Evolutionary conservation across 2,888 invertebrate species (phyloP).

Genomic region (Amphipoea oculea): DNA sequence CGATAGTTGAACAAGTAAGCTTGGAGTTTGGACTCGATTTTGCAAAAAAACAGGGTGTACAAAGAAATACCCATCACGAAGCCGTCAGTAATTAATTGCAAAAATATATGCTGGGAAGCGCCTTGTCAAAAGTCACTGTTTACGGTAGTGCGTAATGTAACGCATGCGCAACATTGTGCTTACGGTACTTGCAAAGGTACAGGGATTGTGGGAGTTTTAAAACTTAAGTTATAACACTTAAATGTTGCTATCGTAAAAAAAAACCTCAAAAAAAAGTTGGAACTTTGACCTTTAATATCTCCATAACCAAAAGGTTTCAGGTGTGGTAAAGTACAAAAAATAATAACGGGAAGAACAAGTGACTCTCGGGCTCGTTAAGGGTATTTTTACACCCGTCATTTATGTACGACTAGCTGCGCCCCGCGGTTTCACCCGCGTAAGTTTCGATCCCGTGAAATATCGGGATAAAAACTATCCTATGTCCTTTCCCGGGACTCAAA

Average conservation of each 20-base stretch:
- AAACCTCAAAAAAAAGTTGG: not conserved
- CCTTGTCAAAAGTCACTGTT: not conserved
- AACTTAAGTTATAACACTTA: not conserved
- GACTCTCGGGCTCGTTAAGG: not conserved
- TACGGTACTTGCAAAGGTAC: not conserved
- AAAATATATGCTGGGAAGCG: not conserved
- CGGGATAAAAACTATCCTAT: too few species aligned
- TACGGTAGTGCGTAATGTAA: not conserved
- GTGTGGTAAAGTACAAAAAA: not conserved
- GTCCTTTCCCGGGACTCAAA: too few species aligned
- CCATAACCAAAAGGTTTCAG: not conserved
- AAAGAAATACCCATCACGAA: not conserved
- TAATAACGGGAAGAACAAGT: not conserved
- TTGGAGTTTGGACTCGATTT: not conserved
- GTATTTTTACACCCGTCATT: not conserved
- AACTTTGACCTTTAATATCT: not conserved
- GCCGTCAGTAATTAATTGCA: not conserved
- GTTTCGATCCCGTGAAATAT: too few species aligned
- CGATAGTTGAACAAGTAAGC: constrained; percentile 15
- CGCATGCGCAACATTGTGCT: not conserved
- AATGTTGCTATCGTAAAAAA: not conserved
- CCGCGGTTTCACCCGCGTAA: too few species aligned
- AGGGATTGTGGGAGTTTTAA: not conserved
- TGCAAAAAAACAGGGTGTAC: not conserved
- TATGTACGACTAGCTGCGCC: too few species aligned